A percentile compares a stretch with the other conserved stretches of the same genome.
Conservation (phyloP, 2,888 invertebrate species). For the Drosophila crucigera region DNA sequence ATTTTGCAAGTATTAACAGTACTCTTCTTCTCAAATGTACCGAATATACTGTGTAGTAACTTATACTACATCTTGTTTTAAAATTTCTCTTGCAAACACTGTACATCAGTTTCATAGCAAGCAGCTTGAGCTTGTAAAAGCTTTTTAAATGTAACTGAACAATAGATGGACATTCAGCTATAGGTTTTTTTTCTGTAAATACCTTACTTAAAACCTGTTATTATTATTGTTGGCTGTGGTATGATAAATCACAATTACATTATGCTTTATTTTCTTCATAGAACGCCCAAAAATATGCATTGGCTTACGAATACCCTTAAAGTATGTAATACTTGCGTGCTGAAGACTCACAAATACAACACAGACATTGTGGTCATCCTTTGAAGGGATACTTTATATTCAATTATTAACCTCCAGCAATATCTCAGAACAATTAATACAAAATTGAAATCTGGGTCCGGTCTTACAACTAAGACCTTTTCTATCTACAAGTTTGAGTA, state of each 20-base stretch:
- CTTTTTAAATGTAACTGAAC: conserved; percentile 1
- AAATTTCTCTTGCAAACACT: not conserved
- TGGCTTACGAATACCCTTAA: not conserved
- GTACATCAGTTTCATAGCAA: conserved; percentile 4
- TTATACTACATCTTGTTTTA: not conserved
- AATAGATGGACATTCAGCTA: conserved; percentile 24
- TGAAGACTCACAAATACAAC: not conserved
- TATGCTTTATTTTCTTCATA: rapidly evolving
- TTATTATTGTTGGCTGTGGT: not conserved
- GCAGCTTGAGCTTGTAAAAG: not conserved
- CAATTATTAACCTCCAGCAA: not conserved
- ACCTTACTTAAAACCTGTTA: not conserved
- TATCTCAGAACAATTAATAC: not conserved
- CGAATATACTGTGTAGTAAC: not conserved
- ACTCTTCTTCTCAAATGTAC: not conserved
- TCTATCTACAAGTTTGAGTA: not conserved
- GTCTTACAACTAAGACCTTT: not conserved
- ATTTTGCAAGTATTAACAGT: not conserved
- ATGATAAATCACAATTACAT: not conserved
- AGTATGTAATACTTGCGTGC: not conserved
- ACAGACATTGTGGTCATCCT: rapidly evolving
- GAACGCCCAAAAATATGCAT: not conserved
- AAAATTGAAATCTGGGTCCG: not conserved
- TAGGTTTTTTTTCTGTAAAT: not conserved
- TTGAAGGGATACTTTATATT: not conserved